These are phyloP conservation scores for Accipiter virgatus DNA, from an alignment of 2,113 vertebrate species.

Conservation along the genomic window DNA sequence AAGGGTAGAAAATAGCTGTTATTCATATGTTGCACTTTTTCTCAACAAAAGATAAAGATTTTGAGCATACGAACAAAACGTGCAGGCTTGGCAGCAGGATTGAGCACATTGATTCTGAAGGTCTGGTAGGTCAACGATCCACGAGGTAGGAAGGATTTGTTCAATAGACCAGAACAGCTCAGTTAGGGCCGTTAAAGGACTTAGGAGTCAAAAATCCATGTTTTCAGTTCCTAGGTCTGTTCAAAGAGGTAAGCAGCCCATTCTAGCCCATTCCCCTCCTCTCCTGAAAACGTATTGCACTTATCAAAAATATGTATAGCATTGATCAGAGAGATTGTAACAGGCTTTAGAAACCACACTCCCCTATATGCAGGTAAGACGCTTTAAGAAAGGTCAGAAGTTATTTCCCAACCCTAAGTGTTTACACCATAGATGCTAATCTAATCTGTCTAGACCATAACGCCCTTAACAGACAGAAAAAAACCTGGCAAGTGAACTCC, in stretches of 20 bases:
- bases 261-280: not conserved
- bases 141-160: conserved; percentile 20
- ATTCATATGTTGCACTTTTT: not conserved
- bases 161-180: not conserved
- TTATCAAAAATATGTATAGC: not conserved
- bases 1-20: not conserved
- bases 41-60: not conserved
- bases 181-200: not conserved
- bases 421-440: conserved; percentile 47
- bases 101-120: not conserved
- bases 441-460: conserved; percentile 53
- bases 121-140: not conserved
- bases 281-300: not conserved
- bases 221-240: conserved; percentile 7
- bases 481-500: not conserved
- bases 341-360: not conserved
- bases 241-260: not conserved
- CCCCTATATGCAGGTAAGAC: not conserved
- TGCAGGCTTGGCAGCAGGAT: not conserved
- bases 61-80: not conserved
- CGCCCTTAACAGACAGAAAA: conserved; percentile 27
- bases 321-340: not conserved
- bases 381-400: conserved; percentile 12
- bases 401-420: conserved; percentile 37
- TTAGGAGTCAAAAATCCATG: not conserved